Evolutionary conservation across 1,140 invertebrate genomes (phyloP), one percentile per base, ranked within the genome.

Genomic region (Caenorhabditis remanei): DNA sequence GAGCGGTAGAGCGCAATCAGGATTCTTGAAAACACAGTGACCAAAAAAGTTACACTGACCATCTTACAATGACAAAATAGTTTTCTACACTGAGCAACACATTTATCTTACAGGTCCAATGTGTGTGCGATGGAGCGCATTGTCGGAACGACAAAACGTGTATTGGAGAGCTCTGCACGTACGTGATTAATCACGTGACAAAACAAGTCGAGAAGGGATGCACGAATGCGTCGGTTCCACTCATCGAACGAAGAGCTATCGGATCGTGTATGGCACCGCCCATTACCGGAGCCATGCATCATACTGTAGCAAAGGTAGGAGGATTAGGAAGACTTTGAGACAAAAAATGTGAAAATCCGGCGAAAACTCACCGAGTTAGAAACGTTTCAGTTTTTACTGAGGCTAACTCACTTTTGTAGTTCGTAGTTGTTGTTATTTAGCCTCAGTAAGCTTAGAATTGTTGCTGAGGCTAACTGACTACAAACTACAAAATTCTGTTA

Each of bases 201-300:
- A 88, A 88, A 48, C 83, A 90, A 67, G 71, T 63, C 8, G 91
- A 92, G 19, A 65, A 82, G 83, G 91, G 91, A 55, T 92, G 91
- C 79, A 89, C 92, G 0, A 93, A 93, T 87, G 91, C 90, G 6
- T 92, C 91, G 21, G 90, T 85, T 46, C 91, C 91, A 5, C 63
- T 92, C 21, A 83, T 92, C 11, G 92, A 92, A 88, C 56, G 92
- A 56, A 65, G 92, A 53, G 88, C 90, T 2, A 86, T 87, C 46
- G 91, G 92, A 4, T 90, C 92, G 0, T 92, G 91, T 79, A 93
- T 93, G 91, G 86, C 90, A 0, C 91, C 91, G n/a, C 92, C 91
- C 16, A 92, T 92, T 19, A 92, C 92, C 82, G 91, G 91, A 53
- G 91, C 92, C 11, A 92, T 92, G 91, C 91, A 92, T 87, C 92